Evolutionary conservation across 1,140 invertebrate species (phyloP).

Genomic region (Schlechtendalia chinensis): DNA sequence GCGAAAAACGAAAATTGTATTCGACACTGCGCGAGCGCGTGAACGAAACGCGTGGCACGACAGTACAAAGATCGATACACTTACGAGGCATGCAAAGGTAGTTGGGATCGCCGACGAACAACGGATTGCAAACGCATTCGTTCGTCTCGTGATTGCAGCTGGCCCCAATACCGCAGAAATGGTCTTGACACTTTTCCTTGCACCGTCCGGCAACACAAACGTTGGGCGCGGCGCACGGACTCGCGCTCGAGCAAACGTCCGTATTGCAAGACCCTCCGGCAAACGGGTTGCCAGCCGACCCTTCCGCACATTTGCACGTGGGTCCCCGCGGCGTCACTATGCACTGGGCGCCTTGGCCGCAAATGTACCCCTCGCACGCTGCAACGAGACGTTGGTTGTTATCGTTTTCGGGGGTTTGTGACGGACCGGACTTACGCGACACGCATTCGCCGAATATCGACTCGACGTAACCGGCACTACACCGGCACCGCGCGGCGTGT

Average conservation of each 20-base stretch:
- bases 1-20: too few species aligned
- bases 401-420: conserved; percentile 67
- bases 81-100: conserved; percentile 66
- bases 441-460: conserved; percentile 63
- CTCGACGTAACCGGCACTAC: conserved; percentile 69
- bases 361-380: conserved; percentile 62
- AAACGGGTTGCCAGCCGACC: conserved; percentile 77
- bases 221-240: conserved; percentile 74
- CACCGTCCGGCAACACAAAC: conserved; percentile 81
- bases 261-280: conserved; percentile 70
- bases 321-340: conserved; percentile 72
- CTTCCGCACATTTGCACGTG: conserved; percentile 70
- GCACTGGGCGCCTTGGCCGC: conserved; percentile 74
- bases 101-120: conserved; percentile 67
- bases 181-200: conserved; percentile 75
- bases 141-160: conserved; percentile 59
- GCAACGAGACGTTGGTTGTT: conserved; percentile 66
- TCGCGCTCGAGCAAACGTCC: conserved; percentile 70
- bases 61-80: too few species aligned
- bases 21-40: too few species aligned
- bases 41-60: too few species aligned
- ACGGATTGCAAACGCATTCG: conserved; percentile 76
- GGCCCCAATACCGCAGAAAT: conserved; percentile 41
- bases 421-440: conserved; percentile 76
- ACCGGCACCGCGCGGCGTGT: conserved; percentile 84